phyloP scores from a whole-genome alignment of 2,888 invertebrate species.

The Phasia obesa region DNA sequence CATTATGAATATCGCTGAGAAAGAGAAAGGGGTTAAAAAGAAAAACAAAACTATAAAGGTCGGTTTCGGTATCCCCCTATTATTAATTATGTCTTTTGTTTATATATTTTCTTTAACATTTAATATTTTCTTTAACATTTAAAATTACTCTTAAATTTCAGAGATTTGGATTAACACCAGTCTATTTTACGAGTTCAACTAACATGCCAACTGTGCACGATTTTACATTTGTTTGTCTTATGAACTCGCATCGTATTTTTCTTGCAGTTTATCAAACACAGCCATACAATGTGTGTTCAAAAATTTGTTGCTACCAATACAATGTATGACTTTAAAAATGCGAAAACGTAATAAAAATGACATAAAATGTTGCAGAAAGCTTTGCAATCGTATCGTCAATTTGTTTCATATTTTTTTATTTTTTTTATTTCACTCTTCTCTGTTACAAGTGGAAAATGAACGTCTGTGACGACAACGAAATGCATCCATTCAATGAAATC shows the following conservation, averaged over 20 bases:
- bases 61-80: too few relatives aligned
- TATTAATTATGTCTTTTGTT: too few relatives aligned
- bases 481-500: constrained; percentile 59
- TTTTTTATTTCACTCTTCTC: not conserved
- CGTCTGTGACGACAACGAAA: constrained; percentile 20
- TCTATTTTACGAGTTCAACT: not conserved
- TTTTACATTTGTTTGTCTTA: constrained; percentile 37
- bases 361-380: constrained; percentile 20
- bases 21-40: too few relatives aligned
- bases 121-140: not conserved
- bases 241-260: constrained; percentile 37
- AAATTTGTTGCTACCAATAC: not conserved
- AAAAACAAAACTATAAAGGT: too few relatives aligned
- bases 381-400: constrained; percentile 51
- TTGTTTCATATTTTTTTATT: constrained; percentile 20
- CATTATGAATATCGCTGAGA: too few relatives aligned
- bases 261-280: not conserved
- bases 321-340: not conserved
- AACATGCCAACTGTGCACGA: constrained; percentile 52
- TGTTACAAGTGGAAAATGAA: constrained; percentile 17
- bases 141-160: too few relatives aligned
- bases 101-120: not conserved
- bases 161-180: too few relatives aligned
- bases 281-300: not conserved
- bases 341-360: constrained; percentile 8